Evolutionary conservation across 2,888 invertebrate species (phyloP).

Genomic region (Apodemia duryi): DNA sequence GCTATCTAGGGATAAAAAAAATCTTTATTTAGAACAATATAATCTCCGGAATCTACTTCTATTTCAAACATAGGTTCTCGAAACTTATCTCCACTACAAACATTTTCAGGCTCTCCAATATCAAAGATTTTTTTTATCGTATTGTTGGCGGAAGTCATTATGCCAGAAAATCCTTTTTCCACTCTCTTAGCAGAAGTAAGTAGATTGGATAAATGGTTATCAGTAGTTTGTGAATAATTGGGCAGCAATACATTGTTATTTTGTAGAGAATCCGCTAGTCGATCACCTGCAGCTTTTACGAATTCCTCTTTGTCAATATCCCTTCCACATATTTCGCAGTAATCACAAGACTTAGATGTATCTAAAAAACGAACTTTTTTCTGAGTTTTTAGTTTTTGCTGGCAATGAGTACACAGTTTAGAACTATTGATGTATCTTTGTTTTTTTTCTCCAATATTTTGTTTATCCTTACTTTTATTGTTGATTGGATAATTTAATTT

Average conservation of each 20-base stretch:
- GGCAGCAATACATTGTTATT: no score
- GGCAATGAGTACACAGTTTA: conserved; percentile 19
- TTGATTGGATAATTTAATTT: no score
- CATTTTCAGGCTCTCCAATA: conserved; percentile 13
- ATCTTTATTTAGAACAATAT: conserved; percentile 31
- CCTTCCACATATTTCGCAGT: conserved; percentile 26
- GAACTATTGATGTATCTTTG: no score
- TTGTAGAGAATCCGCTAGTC: background rate
- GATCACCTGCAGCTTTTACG: conserved; percentile 29
- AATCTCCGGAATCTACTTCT: conserved; percentile 28
- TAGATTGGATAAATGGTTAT: no score
- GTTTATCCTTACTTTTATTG: background rate
- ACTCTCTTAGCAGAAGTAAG: background rate
- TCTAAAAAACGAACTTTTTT: conserved; percentile 26
- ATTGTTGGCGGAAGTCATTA: background rate
- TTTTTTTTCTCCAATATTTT: background rate
- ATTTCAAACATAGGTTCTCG: conserved; percentile 24
- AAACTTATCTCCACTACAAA: conserved; percentile 10
- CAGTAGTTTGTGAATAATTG: no score
- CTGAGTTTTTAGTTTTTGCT: conserved; percentile 1
- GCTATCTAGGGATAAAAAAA: no score
- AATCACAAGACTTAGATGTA: conserved; percentile 22
- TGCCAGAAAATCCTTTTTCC: background rate
- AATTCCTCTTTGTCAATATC: conserved; percentile 27
- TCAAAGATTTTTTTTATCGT: conserved; percentile 17